Evolutionary conservation across 2,113 vertebrate genomes (phyloP).

Genomic region (Alosa alosa): DNA sequence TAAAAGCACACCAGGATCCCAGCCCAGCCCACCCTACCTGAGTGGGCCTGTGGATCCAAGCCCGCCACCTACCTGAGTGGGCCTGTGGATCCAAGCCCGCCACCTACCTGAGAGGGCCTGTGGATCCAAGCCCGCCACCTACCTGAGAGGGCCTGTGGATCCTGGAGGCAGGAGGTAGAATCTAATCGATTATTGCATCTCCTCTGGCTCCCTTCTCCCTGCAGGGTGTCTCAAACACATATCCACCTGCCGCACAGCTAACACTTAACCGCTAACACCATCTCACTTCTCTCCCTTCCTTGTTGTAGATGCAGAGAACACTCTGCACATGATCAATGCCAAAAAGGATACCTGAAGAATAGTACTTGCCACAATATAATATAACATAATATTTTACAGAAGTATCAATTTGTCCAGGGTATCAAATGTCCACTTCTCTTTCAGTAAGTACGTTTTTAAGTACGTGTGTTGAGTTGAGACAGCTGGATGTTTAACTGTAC

Average conservation of each 20-base stretch:
- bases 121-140: no score
- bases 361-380: not conserved
- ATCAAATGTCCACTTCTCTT: no score
- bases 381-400: no score
- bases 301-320: not conserved
- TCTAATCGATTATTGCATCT: slow-evolving; percentile 1
- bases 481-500: not conserved
- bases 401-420: no score
- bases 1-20: not conserved
- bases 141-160: not conserved
- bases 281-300: not conserved
- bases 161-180: not conserved
- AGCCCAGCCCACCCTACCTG: not conserved
- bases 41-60: not conserved
- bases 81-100: not conserved
- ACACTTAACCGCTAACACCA: not conserved
- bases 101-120: no score
- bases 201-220: not conserved
- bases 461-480: not conserved
- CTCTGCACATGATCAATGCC: not conserved
- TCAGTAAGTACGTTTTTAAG: no score
- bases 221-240: not conserved
- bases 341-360: no score
- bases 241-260: not conserved
- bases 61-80: not conserved